Evolutionary conservation across 2,888 invertebrate genomes (phyloP), one percentile per base, ranked within the genome.

Genomic region (Tupiocoris notatus): DNA sequence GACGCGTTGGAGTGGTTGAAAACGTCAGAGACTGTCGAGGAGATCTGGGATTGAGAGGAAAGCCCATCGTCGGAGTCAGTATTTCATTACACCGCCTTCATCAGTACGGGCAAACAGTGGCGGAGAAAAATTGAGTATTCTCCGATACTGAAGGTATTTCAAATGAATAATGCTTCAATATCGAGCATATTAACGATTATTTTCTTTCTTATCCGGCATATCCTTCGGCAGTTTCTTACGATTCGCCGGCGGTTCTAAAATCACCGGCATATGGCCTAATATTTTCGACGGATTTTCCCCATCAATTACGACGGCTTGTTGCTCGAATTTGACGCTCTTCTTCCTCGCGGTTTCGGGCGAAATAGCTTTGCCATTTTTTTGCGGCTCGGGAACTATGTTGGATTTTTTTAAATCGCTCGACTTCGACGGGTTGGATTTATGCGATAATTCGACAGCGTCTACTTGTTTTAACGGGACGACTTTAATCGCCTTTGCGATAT

Each of bases 271-370:
- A 59, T 59, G 70, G 6, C 17, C 58, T 12, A 61, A 22, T 1
- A 70, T 23, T 6, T 23, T 24, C 1, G 68, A 1, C n/a, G 70
- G 70, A 23, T 59, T 59, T 0, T 70, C 70, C 16, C 54, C 70
- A 16, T 70, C 70, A 9, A 70, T 70, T 6, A 70, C 17, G 6
- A 58, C 17, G 23, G 70, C 58, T 24, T 70, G 70, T 12, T 58
- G 59, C 24, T 70, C 70, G 61, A 70, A 70, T 23, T 58, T 70
- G 16, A 70, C 70, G 25, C 70, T 70, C 17, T 70, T 70, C 25
- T 61, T 70, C 7, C 67, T 0, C 1, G 39, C 21, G 6, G 17
- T n/a, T 6, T 7, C 20, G 9, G n/a, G 9, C 3, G 39, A n/a
- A 9, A 25, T 66, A 17, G 18, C 7, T 54, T 59, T 3, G 3